Conservation (phyloP, 2,888 invertebrate species). For the Anoplius nigerrimus region DNA sequence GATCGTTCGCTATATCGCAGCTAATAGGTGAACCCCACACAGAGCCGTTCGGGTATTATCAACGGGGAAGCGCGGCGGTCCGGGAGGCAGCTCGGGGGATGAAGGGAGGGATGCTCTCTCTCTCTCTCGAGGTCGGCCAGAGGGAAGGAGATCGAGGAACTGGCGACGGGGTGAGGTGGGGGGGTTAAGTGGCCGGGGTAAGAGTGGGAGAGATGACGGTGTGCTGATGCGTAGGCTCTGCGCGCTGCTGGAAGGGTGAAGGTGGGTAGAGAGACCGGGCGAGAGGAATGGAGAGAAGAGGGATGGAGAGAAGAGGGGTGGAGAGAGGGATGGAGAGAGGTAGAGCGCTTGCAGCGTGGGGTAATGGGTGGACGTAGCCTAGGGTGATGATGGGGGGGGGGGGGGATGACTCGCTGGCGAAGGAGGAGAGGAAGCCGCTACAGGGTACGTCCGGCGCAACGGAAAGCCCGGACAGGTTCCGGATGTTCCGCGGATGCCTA, state of each 20-base stretch:
- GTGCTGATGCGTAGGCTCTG: conserved; percentile 19
- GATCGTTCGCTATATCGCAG: conserved; percentile 59
- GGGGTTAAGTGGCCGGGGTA: conserved; percentile 9
- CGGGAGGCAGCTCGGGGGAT: conserved; percentile 6
- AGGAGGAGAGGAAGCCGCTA: neutral
- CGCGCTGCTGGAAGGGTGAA: conserved; percentile 10
- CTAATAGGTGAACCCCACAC: conserved; percentile 58
- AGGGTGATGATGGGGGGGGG: neutral
- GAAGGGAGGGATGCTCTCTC: conserved; percentile 13
- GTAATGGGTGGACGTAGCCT: neutral
- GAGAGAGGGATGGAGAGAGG: neutral
- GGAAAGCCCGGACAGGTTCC: conserved; percentile 36
- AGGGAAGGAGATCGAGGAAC: too few relatives aligned
- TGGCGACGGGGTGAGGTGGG: conserved; percentile 10
- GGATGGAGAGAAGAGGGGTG: too few relatives aligned
- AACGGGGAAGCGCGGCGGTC: conserved; percentile 18
- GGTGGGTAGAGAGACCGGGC: neutral
- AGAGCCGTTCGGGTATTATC: conserved; percentile 52
- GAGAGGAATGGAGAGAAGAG: too few relatives aligned
- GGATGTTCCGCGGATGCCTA: conserved; percentile 52
- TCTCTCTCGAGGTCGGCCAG: too few relatives aligned
- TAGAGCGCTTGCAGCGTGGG: neutral
- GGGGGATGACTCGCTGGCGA: conserved; percentile 5
- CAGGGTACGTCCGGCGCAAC: neutral
- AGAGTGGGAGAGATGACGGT: conserved; percentile 1